These are phyloP conservation scores for Astreopora myriophthalma DNA, from an alignment of 64 coral and sea anemone species.

Conservation along the genomic window DNA sequence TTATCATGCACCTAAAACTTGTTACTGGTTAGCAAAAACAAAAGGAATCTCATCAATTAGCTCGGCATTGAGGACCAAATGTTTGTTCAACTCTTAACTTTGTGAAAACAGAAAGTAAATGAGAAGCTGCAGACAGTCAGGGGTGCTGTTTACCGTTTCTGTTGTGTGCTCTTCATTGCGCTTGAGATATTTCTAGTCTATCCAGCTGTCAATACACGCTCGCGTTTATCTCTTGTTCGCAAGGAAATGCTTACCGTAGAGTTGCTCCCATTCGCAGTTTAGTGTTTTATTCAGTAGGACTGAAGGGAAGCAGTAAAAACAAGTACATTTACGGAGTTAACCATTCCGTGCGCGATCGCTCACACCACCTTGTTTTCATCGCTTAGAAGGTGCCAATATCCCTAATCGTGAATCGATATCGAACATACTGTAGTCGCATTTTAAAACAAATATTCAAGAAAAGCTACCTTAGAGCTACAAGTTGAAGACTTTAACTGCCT, in stretches of 20 bases:
- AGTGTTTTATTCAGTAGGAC: neutral
- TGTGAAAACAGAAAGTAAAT: conserved; percentile 15
- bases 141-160: conserved; percentile 27
- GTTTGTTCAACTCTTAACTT: conserved; percentile 34
- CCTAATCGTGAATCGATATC: neutral
- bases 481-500: neutral
- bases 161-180: neutral
- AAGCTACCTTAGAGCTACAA: conserved; percentile 10
- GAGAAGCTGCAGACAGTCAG: neutral
- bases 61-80: neutral
- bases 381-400: conserved; percentile 19
- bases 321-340: neutral
- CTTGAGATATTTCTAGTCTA: conserved; percentile 24
- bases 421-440: neutral
- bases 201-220: conserved; percentile 12
- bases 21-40: neutral
- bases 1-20: conserved; percentile 10
- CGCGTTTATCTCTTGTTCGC: conserved; percentile 5
- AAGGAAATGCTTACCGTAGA: neutral
- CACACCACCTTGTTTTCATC: conserved; percentile 14
- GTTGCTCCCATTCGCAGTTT: neutral
- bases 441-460: conserved; percentile 34
- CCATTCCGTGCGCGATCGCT: neutral
- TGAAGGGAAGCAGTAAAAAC: neutral
- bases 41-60: neutral